phyloP scores from a whole-genome alignment of 2,113 vertebrate genomes.

The Hyperoodon ampullatus region DNA sequence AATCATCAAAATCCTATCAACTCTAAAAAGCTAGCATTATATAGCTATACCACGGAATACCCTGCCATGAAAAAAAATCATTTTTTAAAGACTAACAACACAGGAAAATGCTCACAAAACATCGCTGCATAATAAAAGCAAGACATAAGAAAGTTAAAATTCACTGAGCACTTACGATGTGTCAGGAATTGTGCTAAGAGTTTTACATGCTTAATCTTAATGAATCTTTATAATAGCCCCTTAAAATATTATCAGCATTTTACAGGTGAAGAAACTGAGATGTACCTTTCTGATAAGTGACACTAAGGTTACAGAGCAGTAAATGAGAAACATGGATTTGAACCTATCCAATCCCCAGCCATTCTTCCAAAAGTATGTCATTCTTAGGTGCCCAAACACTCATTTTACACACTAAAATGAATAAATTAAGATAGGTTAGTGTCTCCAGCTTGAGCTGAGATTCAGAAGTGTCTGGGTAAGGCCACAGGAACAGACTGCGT shows the following conservation, averaged over 20 bases:
- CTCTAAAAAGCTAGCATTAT: background rate
- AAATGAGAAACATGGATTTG: background rate
- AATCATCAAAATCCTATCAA: background rate
- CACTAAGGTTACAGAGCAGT: background rate
- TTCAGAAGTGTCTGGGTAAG: background rate
- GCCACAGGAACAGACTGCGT: background rate
- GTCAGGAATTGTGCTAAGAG: constrained; percentile 10
- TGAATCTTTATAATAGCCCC: background rate
- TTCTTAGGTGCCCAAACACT: background rate
- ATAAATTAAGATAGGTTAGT: background rate
- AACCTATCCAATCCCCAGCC: background rate
- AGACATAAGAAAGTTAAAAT: background rate
- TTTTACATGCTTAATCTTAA: background rate
- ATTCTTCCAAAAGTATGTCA: background rate
- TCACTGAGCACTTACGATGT: background rate
- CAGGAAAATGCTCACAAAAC: constrained; percentile 30
- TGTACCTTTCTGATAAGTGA: background rate
- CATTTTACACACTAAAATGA: background rate
- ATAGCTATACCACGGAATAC: background rate
- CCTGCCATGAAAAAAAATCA: background rate
- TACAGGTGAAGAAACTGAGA: background rate
- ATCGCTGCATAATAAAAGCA: background rate
- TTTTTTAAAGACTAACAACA: constrained; percentile 22
- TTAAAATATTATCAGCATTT: background rate
- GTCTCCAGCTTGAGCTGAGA: background rate